These are phyloP conservation scores for Scortum barcoo DNA, from an alignment of 2,113 vertebrate species.

Conservation along the genomic window DNA sequence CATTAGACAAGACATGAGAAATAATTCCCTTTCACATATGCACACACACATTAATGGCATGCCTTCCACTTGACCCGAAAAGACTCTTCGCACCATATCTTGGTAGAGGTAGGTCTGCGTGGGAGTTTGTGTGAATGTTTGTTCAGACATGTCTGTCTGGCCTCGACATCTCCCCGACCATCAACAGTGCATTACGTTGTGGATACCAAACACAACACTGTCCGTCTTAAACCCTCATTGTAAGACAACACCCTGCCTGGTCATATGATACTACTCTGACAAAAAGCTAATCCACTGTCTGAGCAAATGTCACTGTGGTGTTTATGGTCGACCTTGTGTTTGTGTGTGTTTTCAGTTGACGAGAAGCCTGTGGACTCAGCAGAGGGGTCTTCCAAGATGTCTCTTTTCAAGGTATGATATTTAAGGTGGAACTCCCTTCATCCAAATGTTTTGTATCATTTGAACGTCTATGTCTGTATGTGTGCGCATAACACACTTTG, in stretches of 20 bases:
- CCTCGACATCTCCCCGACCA: not conserved
- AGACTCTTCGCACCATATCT: not conserved
- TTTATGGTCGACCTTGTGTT: not conserved
- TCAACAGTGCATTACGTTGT: not conserved
- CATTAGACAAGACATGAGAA: conserved; percentile 40
- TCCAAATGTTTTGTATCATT: not conserved
- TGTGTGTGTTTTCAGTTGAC: conserved; percentile 68
- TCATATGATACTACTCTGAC: not conserved
- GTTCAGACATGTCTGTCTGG: not conserved
- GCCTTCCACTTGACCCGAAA: conserved; percentile 18
- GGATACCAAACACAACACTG: conserved; percentile 13
- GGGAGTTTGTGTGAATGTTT: not conserved
- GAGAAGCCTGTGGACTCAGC: conserved; percentile 62
- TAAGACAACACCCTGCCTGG: not conserved
- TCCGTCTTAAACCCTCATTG: not conserved
- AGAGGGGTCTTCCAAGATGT: conserved; percentile 69
- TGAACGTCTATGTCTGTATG: not conserved
- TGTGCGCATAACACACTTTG: no score
- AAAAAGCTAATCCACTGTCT: not conserved
- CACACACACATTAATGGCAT: not conserved
- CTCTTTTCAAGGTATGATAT: conserved; percentile 77
- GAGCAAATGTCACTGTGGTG: not conserved
- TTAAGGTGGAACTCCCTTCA: not conserved
- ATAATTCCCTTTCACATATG: conserved; percentile 1
- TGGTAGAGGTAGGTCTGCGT: not conserved